These are phyloP conservation scores for Epinephelus fuscoguttatus DNA, from an alignment of 2,113 vertebrate species.

Conservation along the genomic window DNA sequence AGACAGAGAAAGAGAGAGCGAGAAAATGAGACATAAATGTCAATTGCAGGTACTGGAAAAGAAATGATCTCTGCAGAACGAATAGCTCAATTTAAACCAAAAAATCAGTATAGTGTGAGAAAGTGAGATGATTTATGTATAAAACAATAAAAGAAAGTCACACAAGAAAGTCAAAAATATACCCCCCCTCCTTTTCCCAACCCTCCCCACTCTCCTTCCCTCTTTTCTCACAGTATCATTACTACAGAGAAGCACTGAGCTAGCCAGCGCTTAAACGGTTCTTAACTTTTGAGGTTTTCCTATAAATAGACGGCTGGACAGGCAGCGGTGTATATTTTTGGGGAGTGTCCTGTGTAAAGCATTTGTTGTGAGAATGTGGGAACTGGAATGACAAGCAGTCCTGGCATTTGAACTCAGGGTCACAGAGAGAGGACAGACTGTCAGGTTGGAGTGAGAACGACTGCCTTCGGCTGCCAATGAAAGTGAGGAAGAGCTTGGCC, in stretches of 20 bases:
- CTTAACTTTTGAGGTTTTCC: slow-evolving; percentile 46
- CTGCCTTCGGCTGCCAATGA: slow-evolving; percentile 29
- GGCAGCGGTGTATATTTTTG: slow-evolving; percentile 39
- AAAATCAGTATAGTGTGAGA: neutral
- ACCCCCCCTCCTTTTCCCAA: no score
- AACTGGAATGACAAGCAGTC: slow-evolving; percentile 76
- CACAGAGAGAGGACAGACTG: slow-evolving; percentile 45
- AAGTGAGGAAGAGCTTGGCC: neutral
- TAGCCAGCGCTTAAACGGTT: neutral
- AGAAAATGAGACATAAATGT: neutral
- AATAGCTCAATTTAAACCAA: neutral
- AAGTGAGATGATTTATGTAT: neutral
- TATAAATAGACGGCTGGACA: slow-evolving; percentile 59
- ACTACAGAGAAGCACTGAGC: slow-evolving; percentile 20
- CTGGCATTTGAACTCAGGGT: slow-evolving; percentile 74
- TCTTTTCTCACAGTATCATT: slow-evolving; percentile 41
- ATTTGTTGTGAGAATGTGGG: slow-evolving; percentile 76
- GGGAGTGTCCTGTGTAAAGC: slow-evolving; percentile 68
- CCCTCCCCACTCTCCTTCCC: neutral
- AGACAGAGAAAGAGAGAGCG: neutral
- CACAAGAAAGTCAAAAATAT: neutral
- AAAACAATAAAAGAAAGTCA: neutral
- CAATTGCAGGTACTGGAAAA: no score
- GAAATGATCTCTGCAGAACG: neutral
- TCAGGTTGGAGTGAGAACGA: slow-evolving; percentile 30